Conservation (phyloP, 2,113 vertebrate genomes). For the Pteropus alecto region DNA sequence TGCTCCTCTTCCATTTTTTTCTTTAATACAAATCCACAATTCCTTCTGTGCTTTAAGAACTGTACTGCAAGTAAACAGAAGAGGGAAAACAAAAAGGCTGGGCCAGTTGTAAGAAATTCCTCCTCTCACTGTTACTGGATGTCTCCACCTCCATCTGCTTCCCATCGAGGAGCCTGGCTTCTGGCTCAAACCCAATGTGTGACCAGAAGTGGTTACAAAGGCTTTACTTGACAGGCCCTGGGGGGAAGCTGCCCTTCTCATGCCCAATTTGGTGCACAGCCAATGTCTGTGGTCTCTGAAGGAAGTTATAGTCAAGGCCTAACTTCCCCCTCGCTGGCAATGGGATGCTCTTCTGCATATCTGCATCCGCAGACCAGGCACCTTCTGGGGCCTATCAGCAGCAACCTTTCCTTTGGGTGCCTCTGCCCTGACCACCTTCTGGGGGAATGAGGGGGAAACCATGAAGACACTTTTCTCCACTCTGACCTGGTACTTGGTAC, state of each 20-base stretch:
- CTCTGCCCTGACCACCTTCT: not conserved
- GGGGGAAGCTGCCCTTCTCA: not conserved
- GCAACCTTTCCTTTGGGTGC: not conserved
- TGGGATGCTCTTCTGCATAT: accelerated
- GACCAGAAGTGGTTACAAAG: not conserved
- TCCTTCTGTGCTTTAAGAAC: not conserved
- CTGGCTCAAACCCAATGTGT: not conserved
- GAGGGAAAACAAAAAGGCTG: not conserved
- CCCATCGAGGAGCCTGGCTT: not conserved
- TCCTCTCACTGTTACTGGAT: no score
- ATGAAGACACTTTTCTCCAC: not conserved
- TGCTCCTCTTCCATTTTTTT: not conserved
- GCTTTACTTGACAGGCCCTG: not conserved
- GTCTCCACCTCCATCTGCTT: not conserved
- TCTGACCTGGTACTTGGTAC: not conserved
- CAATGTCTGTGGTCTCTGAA: not conserved
- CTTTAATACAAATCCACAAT: not conserved
- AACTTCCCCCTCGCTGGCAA: accelerated
- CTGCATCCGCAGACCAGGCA: not conserved
- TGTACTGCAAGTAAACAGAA: not conserved
- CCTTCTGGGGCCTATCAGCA: not conserved
- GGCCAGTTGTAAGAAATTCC: not conserved
- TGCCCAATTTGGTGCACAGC: not conserved
- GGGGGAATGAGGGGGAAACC: not conserved
- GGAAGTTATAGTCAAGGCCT: not conserved